Percentiles rank a stretch among this genome's conserved stretches.
phyloP scores from a whole-genome alignment of 2,113 vertebrate species.

The Ceratotherium simum region DNA sequence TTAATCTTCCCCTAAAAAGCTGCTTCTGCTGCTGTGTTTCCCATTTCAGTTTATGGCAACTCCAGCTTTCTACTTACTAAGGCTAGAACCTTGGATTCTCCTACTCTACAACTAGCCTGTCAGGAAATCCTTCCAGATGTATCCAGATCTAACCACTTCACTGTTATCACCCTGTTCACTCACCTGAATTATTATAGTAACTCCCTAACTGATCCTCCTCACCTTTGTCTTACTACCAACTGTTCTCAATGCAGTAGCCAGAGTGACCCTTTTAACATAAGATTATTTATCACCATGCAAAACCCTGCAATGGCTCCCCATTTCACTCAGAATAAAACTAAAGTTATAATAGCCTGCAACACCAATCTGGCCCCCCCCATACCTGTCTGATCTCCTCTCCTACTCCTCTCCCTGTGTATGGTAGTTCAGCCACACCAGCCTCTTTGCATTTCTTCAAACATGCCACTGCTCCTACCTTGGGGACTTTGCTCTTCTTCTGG shows the following conservation, averaged over 20 bases:
- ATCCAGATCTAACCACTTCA: neutral
- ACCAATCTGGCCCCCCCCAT: neutral
- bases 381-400: neutral
- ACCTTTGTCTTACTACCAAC: neutral
- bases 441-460: neutral
- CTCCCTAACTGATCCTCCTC: neutral
- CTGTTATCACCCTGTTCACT: neutral
- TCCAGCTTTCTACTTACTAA: neutral
- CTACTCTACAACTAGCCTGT: neutral
- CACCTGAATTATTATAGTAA: slow-evolving; percentile 17
- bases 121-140: slow-evolving; percentile 6
- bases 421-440: neutral
- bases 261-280: neutral
- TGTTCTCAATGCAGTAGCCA: neutral
- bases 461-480: neutral
- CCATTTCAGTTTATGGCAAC: neutral
- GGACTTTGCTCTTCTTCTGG: neutral
- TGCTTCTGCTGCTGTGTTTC: neutral
- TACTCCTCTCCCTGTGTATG: neutral
- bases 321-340: neutral
- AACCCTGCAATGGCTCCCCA: neutral
- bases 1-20: neutral
- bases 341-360: neutral
- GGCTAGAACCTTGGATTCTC: neutral
- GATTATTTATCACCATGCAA: neutral